Conservation (phyloP, 2,797 vertebrate genomes). For the Netta rufina region DNA sequence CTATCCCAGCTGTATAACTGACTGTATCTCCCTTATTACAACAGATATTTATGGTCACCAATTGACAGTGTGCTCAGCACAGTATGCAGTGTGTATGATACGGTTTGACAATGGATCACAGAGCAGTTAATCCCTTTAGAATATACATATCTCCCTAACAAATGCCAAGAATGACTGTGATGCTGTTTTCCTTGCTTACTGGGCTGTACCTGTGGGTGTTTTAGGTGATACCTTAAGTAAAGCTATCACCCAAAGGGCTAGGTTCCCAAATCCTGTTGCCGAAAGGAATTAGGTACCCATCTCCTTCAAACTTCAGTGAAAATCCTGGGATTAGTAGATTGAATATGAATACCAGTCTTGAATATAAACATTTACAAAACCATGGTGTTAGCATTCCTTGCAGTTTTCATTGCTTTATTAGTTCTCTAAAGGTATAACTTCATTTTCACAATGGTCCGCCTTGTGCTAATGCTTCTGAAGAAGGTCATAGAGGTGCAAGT, state of each 20-base stretch:
- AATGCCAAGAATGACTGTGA: not conserved
- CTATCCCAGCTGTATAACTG: slow-evolving; percentile 48
- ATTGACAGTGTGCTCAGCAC: slow-evolving; percentile 51
- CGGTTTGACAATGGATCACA: slow-evolving; percentile 8
- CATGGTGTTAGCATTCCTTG: not conserved
- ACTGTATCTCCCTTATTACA: slow-evolving; percentile 58
- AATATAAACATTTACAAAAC: not conserved
- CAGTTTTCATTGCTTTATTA: not conserved
- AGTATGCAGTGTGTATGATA: not conserved
- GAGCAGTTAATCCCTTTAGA: slow-evolving; percentile 17
- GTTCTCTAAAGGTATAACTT: not conserved
- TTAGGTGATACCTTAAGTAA: not conserved
- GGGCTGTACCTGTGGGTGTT: not conserved
- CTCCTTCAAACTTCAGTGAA: not conserved
- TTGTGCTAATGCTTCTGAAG: not conserved
- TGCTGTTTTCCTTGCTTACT: not conserved
- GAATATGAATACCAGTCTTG: not conserved
- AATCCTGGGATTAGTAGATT: not conserved
- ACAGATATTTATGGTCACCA: slow-evolving; percentile 63
- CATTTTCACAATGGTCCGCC: not conserved
- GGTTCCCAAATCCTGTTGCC: not conserved
- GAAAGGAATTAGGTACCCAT: not conserved
- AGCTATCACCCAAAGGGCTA: not conserved
- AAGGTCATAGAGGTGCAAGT: not conserved
- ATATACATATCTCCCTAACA: slow-evolving; percentile 12